Percentiles rank a stretch among this genome's conserved stretches.
phyloP scores from a whole-genome alignment of 2,888 invertebrate species.

The Cabera pusaria region DNA sequence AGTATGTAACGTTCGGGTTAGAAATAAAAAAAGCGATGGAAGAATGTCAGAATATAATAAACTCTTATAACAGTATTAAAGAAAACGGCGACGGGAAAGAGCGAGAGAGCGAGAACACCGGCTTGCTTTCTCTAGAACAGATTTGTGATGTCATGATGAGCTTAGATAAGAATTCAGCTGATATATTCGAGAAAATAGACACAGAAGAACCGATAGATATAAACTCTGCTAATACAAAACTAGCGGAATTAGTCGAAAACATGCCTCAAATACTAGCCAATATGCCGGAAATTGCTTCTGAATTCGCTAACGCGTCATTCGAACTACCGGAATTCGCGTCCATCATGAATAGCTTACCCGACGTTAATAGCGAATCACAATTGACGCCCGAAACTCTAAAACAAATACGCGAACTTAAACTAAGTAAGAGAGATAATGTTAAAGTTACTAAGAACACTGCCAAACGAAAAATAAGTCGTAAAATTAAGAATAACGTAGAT shows the following conservation, averaged over 20 bases:
- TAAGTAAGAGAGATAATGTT: conserved; percentile 66
- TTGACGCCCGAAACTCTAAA: conserved; percentile 73
- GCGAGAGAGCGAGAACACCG: conserved; percentile 40
- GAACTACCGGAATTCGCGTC: conserved; percentile 73
- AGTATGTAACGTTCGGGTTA: conserved; percentile 67
- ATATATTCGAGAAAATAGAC: conserved; percentile 63
- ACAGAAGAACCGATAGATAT: conserved; percentile 55
- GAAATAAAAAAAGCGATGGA: conserved; percentile 78
- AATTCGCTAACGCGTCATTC: conserved; percentile 64
- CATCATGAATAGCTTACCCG: conserved; percentile 66
- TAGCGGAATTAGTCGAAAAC: conserved; percentile 65
- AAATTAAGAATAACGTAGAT: conserved; percentile 56
- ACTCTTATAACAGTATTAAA: conserved; percentile 63
- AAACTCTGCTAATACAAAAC: conserved; percentile 54
- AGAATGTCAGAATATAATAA: conserved; percentile 74
- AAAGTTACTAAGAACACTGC: conserved; percentile 75
- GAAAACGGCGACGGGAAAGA: conserved; percentile 49
- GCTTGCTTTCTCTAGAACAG: conserved; percentile 60
- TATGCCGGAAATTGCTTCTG: conserved; percentile 72
- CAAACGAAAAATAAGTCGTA: conserved; percentile 67
- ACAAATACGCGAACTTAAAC: conserved; percentile 72
- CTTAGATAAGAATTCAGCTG: conserved; percentile 64
- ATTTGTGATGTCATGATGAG: conserved; percentile 74
- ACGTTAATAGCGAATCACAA: conserved; percentile 65
- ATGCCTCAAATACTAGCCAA: conserved; percentile 75